Base-by-base conservation (phyloP, 2,797 vertebrate species). In the Coreius guichenoti region DNA sequence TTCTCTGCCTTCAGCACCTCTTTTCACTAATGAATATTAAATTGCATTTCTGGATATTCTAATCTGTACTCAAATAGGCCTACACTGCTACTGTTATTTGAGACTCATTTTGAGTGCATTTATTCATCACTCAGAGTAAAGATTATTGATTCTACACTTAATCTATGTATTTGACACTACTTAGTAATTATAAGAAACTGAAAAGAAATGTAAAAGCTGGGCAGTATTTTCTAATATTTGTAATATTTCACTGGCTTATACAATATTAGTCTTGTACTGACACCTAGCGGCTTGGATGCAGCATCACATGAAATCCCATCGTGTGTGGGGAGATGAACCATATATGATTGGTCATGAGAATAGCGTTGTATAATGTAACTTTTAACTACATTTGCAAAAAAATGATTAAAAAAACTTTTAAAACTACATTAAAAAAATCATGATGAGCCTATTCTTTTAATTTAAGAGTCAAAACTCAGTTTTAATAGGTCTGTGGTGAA, bases 241-340 rank as follows among this genome's bases (percentile, higher is more conserved):
- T 45, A 69, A 39, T 23, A 13, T 39, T 13, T 39, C 4, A 56
- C 19, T 33, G 49, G 73, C 13, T 75, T n/a, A 54, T 12, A 33
- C 51, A 76, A 81, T 16, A 54, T 43, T 72, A 58, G 26, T 31
- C 36, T 45, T 61, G 3, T 72, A 73, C 54, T 73, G 81, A 82
- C 81, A 73, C 14, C 68, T 73, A 82, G 69, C 0, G 81, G 51
- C 12, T 47, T 14, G 4, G 13, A 73, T 61, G 17, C 26, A 61
- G 51, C 54, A 82, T 82, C 26, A 43, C 49, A 56, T 56, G 21
- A 31, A 75, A 12, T 47, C 14, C 3, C 7, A 29, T 17, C 2
- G 19, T 70, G 67, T 39, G 8, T 17, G 21, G 23, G 9, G 0
- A 63, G 26, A 63, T 3, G 5, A 29, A 63, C 13, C 13, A 29